phyloP scores from a whole-genome alignment of 2,888 invertebrate species.

The Liopterus haemorrhoidalis region DNA sequence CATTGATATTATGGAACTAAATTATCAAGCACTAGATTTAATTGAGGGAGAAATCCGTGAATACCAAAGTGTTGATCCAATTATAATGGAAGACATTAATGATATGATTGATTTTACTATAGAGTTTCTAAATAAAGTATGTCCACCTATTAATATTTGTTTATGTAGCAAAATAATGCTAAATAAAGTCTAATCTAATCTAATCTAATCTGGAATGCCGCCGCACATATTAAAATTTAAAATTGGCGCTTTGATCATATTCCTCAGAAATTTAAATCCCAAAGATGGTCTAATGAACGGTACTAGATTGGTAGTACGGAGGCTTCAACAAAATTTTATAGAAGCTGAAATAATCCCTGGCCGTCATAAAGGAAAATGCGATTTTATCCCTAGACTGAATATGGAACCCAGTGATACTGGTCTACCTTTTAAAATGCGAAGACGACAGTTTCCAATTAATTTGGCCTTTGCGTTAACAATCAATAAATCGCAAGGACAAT shows the following conservation, averaged over 20 bases:
- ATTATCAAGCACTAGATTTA: too few species aligned
- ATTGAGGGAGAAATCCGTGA: too few species aligned
- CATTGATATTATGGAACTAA: too few species aligned
- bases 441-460: constrained; percentile 22
- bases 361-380: constrained; percentile 7
- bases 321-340: constrained; percentile 6
- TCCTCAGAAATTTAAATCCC: constrained; percentile 23
- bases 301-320: constrained; percentile 19
- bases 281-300: constrained; percentile 26
- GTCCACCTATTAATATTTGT: too few species aligned
- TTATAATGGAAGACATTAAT: constrained; percentile 5
- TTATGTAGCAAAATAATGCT: too few species aligned
- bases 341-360: constrained; percentile 13
- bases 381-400: constrained; percentile 17
- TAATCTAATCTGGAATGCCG: constrained; percentile 5
- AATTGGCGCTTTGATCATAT: constrained; percentile 22
- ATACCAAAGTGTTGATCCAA: background rate
- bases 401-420: constrained; percentile 19
- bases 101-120: constrained; percentile 5
- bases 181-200: too few species aligned
- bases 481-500: constrained; percentile 25
- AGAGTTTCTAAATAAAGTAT: background rate
- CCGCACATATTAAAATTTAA: constrained; percentile 7
- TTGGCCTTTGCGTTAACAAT: constrained; percentile 21
- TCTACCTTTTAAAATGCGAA: constrained; percentile 15